Base-by-base conservation (phyloP, 2,113 vertebrate species). In the Cynopterus brachyotis region DNA sequence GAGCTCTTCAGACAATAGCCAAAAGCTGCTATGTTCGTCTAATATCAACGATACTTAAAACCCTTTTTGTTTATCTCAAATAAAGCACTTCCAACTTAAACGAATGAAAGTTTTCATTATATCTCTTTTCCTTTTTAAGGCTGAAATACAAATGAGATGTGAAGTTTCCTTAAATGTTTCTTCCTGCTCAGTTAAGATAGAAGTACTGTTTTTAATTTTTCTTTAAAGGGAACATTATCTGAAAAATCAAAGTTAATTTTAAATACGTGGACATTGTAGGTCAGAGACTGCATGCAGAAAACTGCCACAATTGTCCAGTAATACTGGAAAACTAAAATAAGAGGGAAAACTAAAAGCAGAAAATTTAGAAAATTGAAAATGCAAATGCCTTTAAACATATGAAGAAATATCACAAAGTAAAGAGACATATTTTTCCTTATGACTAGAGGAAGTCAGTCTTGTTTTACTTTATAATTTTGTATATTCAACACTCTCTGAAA, bases 31-130 rank as follows among this genome's bases (percentile, higher is more conserved):
- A 32, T 85, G 94, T 96, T 92, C 96, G 97, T 98, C 16, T 0
- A 62, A 66, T 97, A 98, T 86, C 95, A 94, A 78, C 0, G 28
- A 45, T 83, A 95, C 79, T 97, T 95, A 95, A 94, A 97, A 76
- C 64, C 90, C 95, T 93, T 73, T 94, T 91, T 96, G 91, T 96
- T 97, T 96, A 97, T 97, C 95, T 96, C 89, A 62, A 88, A 93
- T 94, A 97, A 95, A 92, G 94, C 17, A 73, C 75, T 97, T 92
- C 67, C 76, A 40, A 89, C 91, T 69, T 95, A 92, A 96, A 91
- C 0, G n/a, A 79, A 1, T 37, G 73, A 67, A 85, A 95, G 64
- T 67, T 89, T 87, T 45, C 76, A 82, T 64, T 84, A 0, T 69
- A 76, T 96, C 76, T 62, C 30, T 81, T 73, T 37, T 70, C 20